Conservation (phyloP, 1,140 invertebrate species). For the Penaeus vannamei region DNA sequence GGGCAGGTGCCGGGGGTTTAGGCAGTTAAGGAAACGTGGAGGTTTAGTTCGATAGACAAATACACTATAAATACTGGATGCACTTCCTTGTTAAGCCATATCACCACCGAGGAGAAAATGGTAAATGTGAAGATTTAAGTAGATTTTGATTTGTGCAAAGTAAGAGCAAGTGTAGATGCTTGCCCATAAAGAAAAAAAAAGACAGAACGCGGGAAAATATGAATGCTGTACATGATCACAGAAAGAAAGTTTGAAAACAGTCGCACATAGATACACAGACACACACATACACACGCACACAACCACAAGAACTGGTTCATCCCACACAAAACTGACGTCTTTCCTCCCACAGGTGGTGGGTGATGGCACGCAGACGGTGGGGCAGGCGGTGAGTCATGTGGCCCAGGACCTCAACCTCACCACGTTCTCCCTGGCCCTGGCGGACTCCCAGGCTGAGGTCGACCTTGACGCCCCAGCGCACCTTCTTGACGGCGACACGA, state of each 20-base stretch:
- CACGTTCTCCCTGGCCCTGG: conserved; percentile 47
- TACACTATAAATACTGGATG: no score
- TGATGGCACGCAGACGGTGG: conserved; percentile 45
- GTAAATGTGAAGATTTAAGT: no score
- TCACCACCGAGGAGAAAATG: no score
- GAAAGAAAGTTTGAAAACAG: neutral
- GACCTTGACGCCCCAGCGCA: conserved; percentile 58
- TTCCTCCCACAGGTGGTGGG: conserved; percentile 45
- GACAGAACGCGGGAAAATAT: neutral
- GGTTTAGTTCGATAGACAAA: no score
- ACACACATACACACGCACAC: neutral
- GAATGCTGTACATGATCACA: neutral
- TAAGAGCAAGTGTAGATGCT: no score
- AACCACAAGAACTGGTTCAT: neutral
- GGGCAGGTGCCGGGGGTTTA: no score
- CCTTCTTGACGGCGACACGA: conserved; percentile 52
- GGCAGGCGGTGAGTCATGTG: conserved; percentile 37
- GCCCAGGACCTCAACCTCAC: conserved; percentile 22
- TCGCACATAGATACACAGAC: conserved; percentile 20
- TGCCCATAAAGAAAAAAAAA: no score
- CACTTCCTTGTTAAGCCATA: no score
- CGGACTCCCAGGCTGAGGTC: conserved; percentile 58
- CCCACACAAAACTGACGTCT: neutral
- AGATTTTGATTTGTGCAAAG: no score
- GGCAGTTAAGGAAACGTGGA: no score